Conservation (phyloP, 2,797 vertebrate genomes). For the Chaunax sp. region DNA sequence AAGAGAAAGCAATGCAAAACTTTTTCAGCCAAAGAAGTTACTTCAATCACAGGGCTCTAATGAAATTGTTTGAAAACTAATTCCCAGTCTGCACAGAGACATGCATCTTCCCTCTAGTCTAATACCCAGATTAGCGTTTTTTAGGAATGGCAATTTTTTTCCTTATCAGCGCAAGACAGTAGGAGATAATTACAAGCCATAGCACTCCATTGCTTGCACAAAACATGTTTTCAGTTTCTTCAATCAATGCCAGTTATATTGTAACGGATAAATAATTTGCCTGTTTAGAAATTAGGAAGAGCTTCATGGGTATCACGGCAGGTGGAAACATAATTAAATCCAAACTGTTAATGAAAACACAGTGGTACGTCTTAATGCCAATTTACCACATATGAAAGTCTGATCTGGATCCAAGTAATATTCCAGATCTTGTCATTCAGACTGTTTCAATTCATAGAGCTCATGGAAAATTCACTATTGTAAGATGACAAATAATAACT, state of each 20-base stretch:
- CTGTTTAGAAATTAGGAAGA: constrained; percentile 44
- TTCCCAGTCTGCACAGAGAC: constrained; percentile 50
- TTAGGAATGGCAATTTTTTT: constrained; percentile 45
- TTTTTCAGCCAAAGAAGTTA: constrained; percentile 45
- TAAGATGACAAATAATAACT: too few species aligned
- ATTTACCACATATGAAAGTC: too few species aligned
- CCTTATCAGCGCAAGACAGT: constrained; percentile 66
- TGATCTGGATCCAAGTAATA: too few species aligned
- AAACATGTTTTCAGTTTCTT: constrained; percentile 57
- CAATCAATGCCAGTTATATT: constrained; percentile 64
- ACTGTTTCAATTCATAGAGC: too few species aligned
- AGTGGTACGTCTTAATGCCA: constrained; percentile 33
- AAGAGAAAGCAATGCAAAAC: constrained; percentile 36
- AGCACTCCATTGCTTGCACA: constrained; percentile 42
- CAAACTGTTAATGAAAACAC: constrained; percentile 38
- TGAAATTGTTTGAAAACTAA: constrained; percentile 66
- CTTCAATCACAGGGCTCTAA: constrained; percentile 58
- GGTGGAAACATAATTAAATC: constrained; percentile 48
- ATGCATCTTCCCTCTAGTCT: constrained; percentile 58
- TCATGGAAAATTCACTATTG: too few species aligned
- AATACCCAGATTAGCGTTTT: constrained; percentile 71
- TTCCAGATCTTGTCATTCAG: too few species aligned
- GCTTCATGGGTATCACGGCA: constrained; percentile 39
- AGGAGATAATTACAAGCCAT: constrained; percentile 66
- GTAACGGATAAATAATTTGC: constrained; percentile 60